Evolutionary conservation across 2,113 vertebrate genomes (phyloP).

Genomic region (Hippopotamus amphibius): DNA sequence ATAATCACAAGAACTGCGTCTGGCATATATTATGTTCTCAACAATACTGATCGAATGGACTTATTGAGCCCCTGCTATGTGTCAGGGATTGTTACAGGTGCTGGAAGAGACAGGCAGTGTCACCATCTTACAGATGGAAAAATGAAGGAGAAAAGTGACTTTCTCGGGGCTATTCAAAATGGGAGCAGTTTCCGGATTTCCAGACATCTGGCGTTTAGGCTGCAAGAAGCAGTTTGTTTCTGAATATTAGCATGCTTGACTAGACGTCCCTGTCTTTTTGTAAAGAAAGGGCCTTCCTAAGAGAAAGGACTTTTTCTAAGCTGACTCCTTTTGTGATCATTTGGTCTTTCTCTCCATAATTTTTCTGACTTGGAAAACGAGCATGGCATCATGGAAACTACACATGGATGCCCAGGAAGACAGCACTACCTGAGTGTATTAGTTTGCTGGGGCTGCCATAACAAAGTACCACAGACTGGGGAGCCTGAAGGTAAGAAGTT

Average conservation of each 20-base stretch:
- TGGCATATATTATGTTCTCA: not conserved
- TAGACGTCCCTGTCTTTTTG: not conserved
- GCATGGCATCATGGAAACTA: not conserved
- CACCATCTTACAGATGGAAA: not conserved
- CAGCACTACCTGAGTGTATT: too few species aligned
- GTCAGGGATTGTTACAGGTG: not conserved
- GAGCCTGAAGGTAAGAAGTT: not conserved
- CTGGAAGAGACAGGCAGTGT: not conserved
- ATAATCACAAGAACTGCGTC: not conserved
- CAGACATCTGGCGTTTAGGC: not conserved
- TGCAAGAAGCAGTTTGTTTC: not conserved
- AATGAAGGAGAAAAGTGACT: not conserved
- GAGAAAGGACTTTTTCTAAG: not conserved
- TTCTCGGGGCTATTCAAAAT: not conserved
- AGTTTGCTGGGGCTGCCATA: not conserved
- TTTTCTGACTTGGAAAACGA: conserved; percentile 46
- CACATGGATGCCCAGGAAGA: not conserved
- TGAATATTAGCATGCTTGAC: not conserved
- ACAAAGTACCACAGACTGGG: not conserved
- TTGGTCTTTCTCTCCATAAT: not conserved
- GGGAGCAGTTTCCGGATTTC: not conserved
- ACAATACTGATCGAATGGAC: not conserved
- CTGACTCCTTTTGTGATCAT: not conserved
- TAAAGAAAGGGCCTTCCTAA: not conserved
- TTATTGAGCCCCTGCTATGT: not conserved